Conservation (phyloP, 2,113 vertebrate genomes). For the Tragelaphus strepsiceros region DNA sequence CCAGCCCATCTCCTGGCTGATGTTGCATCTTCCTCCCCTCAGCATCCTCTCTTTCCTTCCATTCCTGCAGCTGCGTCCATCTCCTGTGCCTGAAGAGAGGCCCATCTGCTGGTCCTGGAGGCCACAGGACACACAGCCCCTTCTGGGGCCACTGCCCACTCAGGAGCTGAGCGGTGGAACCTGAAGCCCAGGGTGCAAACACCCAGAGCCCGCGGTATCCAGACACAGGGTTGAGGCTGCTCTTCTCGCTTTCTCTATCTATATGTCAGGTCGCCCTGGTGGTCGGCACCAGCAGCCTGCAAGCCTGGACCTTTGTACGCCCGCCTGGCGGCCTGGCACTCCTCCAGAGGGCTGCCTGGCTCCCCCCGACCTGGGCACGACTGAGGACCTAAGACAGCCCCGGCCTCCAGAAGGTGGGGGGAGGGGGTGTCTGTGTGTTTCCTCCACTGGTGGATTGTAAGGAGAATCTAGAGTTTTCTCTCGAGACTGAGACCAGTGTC, state of each 20-base stretch:
- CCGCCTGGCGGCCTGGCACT: fast-evolving
- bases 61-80: fast-evolving
- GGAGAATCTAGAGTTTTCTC: background rate
- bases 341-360: background rate
- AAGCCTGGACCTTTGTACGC: background rate
- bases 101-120: background rate
- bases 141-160: background rate
- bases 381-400: background rate
- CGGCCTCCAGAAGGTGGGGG: background rate
- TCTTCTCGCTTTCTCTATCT: background rate
- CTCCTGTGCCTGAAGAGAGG: background rate
- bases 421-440: background rate
- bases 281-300: background rate
- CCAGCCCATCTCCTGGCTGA: background rate
- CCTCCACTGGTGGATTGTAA: background rate
- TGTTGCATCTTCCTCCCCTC: background rate
- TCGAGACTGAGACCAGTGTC: background rate
- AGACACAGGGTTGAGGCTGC: background rate
- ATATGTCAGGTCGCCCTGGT: fast-evolving
- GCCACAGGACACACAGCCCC: background rate
- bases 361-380: background rate
- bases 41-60: background rate
- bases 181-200: background rate
- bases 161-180: background rate
- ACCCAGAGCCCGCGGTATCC: background rate